Evolutionary conservation across 2,113 vertebrate species (phyloP).

Genomic region (Notarius quadriscutis): DNA sequence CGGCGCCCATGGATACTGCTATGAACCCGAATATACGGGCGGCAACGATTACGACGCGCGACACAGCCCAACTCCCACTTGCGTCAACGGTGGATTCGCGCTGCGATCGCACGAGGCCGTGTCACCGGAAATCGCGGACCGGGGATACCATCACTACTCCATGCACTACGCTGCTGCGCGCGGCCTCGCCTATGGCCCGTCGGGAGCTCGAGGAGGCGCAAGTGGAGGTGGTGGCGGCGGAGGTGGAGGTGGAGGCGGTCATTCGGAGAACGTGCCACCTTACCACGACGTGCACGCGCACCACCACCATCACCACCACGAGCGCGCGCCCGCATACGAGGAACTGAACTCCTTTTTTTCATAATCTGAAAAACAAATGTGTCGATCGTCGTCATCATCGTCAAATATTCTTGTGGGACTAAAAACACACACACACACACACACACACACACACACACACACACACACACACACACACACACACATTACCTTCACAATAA

Average conservation of each 20-base stretch:
- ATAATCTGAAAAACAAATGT: conserved; percentile 74
- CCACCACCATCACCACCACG: conserved; percentile 81
- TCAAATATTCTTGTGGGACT: background rate
- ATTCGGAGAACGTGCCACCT: conserved; percentile 93
- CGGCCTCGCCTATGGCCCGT: conserved; percentile 83
- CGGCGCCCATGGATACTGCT: conserved; percentile 62
- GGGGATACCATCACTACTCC: conserved; percentile 97
- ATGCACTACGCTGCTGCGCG: conserved; percentile 88
- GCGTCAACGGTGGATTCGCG: conserved; percentile 87
- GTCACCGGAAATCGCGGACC: conserved; percentile 84
- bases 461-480: background rate
- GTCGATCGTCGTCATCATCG: conserved; percentile 5
- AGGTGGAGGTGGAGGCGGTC: conserved; percentile 70
- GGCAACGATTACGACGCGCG: conserved; percentile 69
- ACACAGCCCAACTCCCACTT: conserved; percentile 86
- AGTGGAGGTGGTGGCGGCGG: conserved; percentile 61
- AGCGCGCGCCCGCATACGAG: conserved; percentile 89
- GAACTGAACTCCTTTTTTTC: conserved; percentile 97
- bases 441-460: conserved; percentile 4
- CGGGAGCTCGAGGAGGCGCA: conserved; percentile 83
- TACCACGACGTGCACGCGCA: conserved; percentile 91
- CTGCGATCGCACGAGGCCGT: conserved; percentile 85
- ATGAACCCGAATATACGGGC: conserved; percentile 87
- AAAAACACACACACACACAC: background rate
- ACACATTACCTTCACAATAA: background rate